Evolutionary conservation across 1,140 invertebrate species (phyloP), one percentile per base, ranked within the genome.

Genomic region (Drosophila grimshawi): DNA sequence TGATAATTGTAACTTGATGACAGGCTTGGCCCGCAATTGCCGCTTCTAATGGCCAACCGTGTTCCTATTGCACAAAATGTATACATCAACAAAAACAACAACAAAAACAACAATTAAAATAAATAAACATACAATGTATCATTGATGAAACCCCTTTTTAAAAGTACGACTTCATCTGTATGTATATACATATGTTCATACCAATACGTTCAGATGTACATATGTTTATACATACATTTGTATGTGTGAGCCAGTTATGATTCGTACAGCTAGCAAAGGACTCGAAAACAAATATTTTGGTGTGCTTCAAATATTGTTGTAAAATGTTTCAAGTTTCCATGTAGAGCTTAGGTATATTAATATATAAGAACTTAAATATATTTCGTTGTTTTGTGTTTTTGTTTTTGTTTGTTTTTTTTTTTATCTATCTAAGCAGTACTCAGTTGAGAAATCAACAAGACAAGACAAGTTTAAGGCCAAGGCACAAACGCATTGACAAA

Each of bases 271-370:
- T 11, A 46, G 8, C 10, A 51, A 51, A 4, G 29, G 19, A 51
- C 3, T 51, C 3, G 5, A 51, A 4, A 29, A 51, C 10, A 41
- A 41, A 41, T 10, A 51, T 55, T 39, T 57, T 57, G 19, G 37
- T 56, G 53, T 56, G 53, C 53, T 57, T 57, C 55, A 43, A n/a
- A 57, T 4, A 7, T 43, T 30, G 8, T 43, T 57, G 37, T 57
- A 57, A 57, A 57, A n/a, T 43, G 27, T 57, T 57, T 57, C 39
- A 32, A 30, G 55, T 43, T 43, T 43, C 3, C 10, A 30, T 56
- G 53, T 56, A 56, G 39, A 56, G 8, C 35, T 41, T 29, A 43
- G 37, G 2, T 56, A 29, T 43, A 30, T 43, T 43, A n/a, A 43
- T 43, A 4, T 1, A 10, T 41, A 30, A 27, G 37, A 2, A 30